Percentiles rank a stretch among this genome's conserved stretches.
These are phyloP conservation scores for Loriculus beryllinus DNA, from an alignment of 2,797 vertebrate genomes.

Conservation along the genomic window DNA sequence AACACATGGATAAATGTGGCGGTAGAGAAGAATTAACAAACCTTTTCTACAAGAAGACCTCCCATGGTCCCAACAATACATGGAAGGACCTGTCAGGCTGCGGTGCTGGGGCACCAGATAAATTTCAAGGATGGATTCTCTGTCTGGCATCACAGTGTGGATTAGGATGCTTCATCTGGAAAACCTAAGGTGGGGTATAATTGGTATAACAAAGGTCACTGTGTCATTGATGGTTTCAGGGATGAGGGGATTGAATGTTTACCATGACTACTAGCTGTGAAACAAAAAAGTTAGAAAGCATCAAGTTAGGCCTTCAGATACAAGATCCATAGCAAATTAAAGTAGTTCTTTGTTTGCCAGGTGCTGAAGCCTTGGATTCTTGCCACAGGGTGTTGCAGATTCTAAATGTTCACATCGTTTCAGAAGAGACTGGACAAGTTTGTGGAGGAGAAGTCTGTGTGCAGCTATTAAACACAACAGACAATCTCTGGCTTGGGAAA, in stretches of 20 bases:
- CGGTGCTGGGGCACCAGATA: neutral
- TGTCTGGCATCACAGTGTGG: neutral
- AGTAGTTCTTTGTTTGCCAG: neutral
- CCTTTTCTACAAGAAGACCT: neutral
- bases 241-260: neutral
- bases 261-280: neutral
- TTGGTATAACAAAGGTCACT: neutral
- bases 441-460: neutral
- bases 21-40: neutral
- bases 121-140: neutral
- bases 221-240: neutral
- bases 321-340: neutral
- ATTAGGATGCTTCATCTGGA: neutral
- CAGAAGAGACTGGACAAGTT: neutral
- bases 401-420: neutral
- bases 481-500: slow-evolving; percentile 22
- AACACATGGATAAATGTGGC: neutral
- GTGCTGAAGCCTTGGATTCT: neutral
- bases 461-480: slow-evolving; percentile 10
- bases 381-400: neutral
- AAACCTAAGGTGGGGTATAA: neutral
- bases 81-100: neutral
- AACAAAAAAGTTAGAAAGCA: neutral
- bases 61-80: neutral
- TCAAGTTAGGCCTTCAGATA: neutral